Conservation (phyloP, 1,140 invertebrate genomes). For the Papilio dardanus region DNA sequence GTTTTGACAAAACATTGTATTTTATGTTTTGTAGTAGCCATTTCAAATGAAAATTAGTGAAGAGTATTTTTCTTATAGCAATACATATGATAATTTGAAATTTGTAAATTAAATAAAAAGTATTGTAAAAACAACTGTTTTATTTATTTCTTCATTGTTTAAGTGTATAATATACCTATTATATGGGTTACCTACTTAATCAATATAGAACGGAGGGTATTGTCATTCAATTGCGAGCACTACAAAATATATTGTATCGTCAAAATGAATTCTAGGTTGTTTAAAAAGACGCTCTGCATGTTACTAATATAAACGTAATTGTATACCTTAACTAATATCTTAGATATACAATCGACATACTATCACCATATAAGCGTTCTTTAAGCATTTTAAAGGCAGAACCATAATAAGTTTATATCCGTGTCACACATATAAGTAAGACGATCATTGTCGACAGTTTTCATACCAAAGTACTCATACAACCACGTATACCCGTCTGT, state of each 20-base stretch:
- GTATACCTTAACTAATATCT: neutral
- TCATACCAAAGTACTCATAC: too few relatives aligned
- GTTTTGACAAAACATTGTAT: neutral
- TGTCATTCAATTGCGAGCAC: neutral
- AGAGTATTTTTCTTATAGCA: neutral
- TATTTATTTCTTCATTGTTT: too few relatives aligned
- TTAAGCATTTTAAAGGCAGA: neutral
- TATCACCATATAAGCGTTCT: neutral
- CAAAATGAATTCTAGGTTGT: neutral
- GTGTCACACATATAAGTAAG: neutral
- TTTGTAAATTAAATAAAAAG: too few relatives aligned
- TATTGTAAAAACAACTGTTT: too few relatives aligned
- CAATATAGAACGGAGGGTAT: neutral
- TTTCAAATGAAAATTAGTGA: neutral
- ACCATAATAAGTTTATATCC: neutral
- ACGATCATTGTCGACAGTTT: neutral
- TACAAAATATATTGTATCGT: neutral
- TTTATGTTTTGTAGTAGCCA: neutral
- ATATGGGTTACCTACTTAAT: too few relatives aligned
- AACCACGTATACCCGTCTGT: too few relatives aligned
- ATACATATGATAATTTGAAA: too few relatives aligned
- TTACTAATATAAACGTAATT: neutral
- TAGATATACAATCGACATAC: neutral
- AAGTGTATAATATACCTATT: too few relatives aligned
- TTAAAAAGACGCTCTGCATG: too few relatives aligned